Evolutionary conservation across 2,113 vertebrate species (phyloP).

Genomic region (Malurus cyaneus): DNA sequence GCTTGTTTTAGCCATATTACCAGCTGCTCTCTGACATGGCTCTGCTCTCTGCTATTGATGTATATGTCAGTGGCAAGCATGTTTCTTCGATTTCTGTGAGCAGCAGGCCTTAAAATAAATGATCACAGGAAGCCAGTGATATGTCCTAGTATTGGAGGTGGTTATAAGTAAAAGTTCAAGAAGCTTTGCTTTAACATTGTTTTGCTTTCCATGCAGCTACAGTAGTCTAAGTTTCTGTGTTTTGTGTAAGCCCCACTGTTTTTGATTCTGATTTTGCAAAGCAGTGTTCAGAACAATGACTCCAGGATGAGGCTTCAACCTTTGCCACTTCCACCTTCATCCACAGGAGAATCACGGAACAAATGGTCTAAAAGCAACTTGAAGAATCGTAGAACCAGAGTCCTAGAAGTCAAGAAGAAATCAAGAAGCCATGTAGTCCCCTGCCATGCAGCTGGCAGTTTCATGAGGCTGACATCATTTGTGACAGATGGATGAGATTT

Average conservation of each 20-base stretch:
- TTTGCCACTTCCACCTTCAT: background rate
- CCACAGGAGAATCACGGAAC: background rate
- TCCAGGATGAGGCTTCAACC: background rate
- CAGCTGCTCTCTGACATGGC: background rate
- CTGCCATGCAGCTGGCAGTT: background rate
- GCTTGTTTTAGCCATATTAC: background rate
- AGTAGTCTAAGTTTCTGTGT: background rate
- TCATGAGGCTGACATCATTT: background rate
- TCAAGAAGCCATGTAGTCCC: background rate
- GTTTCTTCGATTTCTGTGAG: background rate
- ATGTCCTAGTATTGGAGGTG: background rate
- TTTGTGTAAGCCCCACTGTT: background rate
- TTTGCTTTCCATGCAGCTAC: background rate
- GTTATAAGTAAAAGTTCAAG: background rate
- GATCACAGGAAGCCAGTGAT: background rate
- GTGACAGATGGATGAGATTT: slow-evolving; percentile 8
- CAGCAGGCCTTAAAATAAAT: background rate
- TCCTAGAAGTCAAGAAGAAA: background rate
- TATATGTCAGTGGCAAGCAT: background rate
- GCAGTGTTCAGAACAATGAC: background rate
- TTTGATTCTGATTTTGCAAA: background rate
- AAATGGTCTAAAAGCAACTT: background rate
- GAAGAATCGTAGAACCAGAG: background rate
- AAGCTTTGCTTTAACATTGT: background rate
- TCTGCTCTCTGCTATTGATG: background rate